phyloP scores from a whole-genome alignment of 2,797 vertebrate species.

The Thaleichthys pacificus region DNA sequence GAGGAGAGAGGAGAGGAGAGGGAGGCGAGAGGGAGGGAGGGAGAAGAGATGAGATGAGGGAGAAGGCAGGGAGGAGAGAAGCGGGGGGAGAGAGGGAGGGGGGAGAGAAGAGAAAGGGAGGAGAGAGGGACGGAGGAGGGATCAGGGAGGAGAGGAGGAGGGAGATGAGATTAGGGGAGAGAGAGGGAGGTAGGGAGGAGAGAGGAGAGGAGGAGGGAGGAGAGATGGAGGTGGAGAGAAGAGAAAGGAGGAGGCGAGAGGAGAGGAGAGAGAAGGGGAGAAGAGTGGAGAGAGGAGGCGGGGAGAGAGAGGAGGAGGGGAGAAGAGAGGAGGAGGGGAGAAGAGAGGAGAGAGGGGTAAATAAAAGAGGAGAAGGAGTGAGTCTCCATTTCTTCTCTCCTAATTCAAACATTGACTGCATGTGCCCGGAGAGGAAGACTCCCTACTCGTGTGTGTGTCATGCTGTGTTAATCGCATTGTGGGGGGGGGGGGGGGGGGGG shows the following conservation, averaged over 20 bases:
- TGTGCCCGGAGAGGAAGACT: constrained; percentile 79
- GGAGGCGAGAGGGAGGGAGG: constrained; percentile 12
- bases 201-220: neutral
- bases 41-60: no score
- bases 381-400: constrained; percentile 34
- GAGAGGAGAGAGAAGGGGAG: constrained; percentile 22
- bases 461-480: constrained; percentile 14
- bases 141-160: no score
- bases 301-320: no score
- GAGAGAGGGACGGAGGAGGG: no score
- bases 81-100: no score
- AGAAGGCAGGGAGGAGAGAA: no score
- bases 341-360: constrained; percentile 2
- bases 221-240: constrained; percentile 2
- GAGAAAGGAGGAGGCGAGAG: constrained; percentile 21
- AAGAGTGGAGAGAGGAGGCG: constrained; percentile 10
- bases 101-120: constrained; percentile 10
- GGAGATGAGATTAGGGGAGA: constrained; percentile 36
- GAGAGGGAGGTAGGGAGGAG: constrained; percentile 48
- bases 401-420: constrained; percentile 75
- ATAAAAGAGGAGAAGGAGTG: constrained; percentile 21
- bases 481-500: no score
- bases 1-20: constrained; percentile 20
- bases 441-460: constrained; percentile 72
- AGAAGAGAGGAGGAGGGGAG: neutral